Conservation (phyloP, 2,113 vertebrate genomes). For the Syrmaticus mikado region DNA sequence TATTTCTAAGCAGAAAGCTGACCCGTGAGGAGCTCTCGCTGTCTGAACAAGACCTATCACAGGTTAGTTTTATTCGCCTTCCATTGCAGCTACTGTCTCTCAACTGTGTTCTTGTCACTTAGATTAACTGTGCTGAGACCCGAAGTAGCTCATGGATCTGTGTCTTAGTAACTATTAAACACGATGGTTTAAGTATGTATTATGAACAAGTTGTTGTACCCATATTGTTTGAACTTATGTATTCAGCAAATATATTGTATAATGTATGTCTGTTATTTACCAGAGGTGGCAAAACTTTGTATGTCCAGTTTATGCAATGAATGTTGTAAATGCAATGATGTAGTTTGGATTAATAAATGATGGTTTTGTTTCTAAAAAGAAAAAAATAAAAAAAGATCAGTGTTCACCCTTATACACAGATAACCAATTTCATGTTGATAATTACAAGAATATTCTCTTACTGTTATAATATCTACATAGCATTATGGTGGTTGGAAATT, state of each 20-base stretch:
- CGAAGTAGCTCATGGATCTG: constrained; percentile 77
- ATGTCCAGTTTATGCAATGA: constrained; percentile 88
- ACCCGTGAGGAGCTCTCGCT: constrained; percentile 47
- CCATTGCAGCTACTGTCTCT: constrained; percentile 75
- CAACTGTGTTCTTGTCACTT: constrained; percentile 82
- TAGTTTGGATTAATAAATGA: constrained; percentile 90
- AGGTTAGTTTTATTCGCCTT: constrained; percentile 70
- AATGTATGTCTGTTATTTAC: constrained; percentile 76
- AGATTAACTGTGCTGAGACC: constrained; percentile 80
- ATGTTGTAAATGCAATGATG: constrained; percentile 88
- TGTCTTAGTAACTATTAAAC: constrained; percentile 70
- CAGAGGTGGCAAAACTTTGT: constrained; percentile 85
- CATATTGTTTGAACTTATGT: constrained; percentile 74
- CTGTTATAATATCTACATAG: constrained; percentile 53
- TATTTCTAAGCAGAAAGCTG: constrained; percentile 45
- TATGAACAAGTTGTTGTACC: constrained; percentile 72
- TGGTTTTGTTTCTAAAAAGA: constrained; percentile 80
- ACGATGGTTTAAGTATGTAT: constrained; percentile 67
- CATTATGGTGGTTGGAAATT: constrained; percentile 34
- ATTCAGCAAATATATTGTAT: constrained; percentile 77
- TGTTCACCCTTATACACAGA: constrained; percentile 76
- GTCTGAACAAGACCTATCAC: constrained; percentile 53
- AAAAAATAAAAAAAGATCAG: constrained; percentile 42
- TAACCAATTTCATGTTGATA: constrained; percentile 60
- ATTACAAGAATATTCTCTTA: constrained; percentile 60